Conservation (phyloP, 2,113 vertebrate species). For the Hemichromis elongatus region DNA sequence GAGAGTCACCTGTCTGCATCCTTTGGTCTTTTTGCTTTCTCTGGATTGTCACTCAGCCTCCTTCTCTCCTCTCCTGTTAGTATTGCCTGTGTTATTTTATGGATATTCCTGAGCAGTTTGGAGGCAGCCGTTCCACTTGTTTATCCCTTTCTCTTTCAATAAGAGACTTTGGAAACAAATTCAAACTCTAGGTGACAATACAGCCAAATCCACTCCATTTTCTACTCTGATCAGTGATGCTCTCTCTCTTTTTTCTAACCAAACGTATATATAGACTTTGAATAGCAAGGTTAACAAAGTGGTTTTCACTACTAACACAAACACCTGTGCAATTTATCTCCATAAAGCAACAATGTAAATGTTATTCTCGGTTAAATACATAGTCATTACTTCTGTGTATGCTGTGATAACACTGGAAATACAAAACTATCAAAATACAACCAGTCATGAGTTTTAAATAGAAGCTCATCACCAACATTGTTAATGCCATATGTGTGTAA, state of each 20-base stretch:
- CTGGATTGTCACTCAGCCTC: constrained; percentile 33
- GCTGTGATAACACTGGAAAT: neutral
- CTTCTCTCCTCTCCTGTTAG: neutral
- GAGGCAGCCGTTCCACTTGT: constrained; percentile 44
- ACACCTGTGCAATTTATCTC: constrained; percentile 6
- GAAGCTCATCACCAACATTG: neutral
- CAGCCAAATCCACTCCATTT: constrained; percentile 30
- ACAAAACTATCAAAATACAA: neutral
- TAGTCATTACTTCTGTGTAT: neutral
- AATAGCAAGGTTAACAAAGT: neutral
- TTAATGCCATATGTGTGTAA: neutral
- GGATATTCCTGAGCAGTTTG: constrained; percentile 38
- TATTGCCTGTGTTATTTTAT: constrained; percentile 22
- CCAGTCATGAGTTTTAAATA: neutral
- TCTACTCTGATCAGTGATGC: neutral
- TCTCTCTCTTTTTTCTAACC: constrained; percentile 4
- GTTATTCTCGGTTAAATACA: neutral
- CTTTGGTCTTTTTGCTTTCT: constrained; percentile 29
- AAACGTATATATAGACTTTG: neutral
- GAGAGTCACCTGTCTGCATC: constrained; percentile 36
- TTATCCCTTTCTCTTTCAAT: constrained; percentile 57
- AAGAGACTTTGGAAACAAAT: constrained; percentile 20
- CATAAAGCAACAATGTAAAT: neutral
- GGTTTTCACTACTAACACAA: constrained; percentile 10
- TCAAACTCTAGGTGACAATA: constrained; percentile 46